Evolutionary conservation across 1,140 invertebrate genomes (phyloP).

Genomic region (Chionoecetes opilio): DNA sequence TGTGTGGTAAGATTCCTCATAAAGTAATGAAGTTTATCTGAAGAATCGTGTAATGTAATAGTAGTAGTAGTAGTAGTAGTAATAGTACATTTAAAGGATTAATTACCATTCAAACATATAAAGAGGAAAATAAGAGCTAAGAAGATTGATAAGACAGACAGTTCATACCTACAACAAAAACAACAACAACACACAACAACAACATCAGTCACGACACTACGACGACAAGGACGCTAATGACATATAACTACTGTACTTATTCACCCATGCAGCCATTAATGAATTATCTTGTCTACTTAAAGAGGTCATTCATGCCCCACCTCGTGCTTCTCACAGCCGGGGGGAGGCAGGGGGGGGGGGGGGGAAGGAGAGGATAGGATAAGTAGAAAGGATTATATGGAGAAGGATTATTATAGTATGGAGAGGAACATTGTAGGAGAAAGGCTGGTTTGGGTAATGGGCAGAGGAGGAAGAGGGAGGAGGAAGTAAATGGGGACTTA

Average conservation of each 20-base stretch:
- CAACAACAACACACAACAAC: background rate
- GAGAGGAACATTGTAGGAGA: background rate
- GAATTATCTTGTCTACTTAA: background rate
- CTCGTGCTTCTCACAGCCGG: background rate
- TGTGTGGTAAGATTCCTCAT: too few species aligned
- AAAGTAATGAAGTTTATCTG: too few species aligned
- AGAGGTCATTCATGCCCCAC: background rate
- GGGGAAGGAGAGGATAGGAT: background rate
- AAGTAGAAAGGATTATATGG: background rate
- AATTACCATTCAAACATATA: too few species aligned
- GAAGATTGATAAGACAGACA: background rate
- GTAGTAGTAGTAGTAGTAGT: too few species aligned
- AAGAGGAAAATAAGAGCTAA: too few species aligned
- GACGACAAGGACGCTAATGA: background rate
- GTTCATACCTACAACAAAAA: background rate
- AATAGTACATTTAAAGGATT: too few species aligned
- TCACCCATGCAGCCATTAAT: background rate
- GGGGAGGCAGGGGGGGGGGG: background rate
- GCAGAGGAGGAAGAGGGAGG: conserved; percentile 28
- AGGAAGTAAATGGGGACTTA: background rate
- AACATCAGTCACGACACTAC: background rate
- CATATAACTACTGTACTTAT: background rate
- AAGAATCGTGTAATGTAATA: too few species aligned
- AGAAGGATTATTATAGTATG: background rate
- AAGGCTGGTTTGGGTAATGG: background rate